Evolutionary conservation across 1,140 invertebrate species (phyloP), one percentile per base, ranked within the genome.

Genomic region (Elymnias hypermnestra): DNA sequence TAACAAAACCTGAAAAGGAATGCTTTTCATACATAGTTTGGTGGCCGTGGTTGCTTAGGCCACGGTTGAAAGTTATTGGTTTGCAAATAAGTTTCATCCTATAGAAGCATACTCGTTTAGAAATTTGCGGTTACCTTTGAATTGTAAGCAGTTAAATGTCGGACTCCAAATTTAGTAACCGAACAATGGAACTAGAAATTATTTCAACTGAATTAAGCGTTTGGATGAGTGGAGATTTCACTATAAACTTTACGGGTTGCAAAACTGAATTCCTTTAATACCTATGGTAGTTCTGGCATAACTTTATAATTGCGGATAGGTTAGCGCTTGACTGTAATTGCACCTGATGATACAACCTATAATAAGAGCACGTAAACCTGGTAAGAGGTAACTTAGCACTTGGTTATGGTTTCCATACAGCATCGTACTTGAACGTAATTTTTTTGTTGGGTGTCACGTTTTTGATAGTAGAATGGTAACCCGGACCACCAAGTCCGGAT

Each of bases 121-220:
- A 79, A 76, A 71, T 83, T 79, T 83, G 78, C 72, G 73, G 75
- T 72, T 79, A 74, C 75, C 75, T 77, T 78, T 79, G 74, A 76
- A 79, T 83, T 76, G 73, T 79, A 79, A 78, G 75, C 69, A 76
- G 69, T 77, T 73, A 72, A 77, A 78, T 72, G 74, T 72, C 71
- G 69, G 67, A 73, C 63, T 74, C 65, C 66, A 75, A 77, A 74
- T 79, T 78, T 74, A 63, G 63, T 65, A 74, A 79, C 70, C 74
- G 72, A 78, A 79, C 75, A 83, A 83, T 83, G 66, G 72, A 75
- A 78, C 74, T 77, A 69, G 57, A 69, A 67, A 79, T 83, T 76
- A 83, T 79, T 79, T 63, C 70, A 79, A 74, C 75, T 66, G 60
- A 79, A 83, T 78, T 74, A 74, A 78, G 62, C 72, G 58, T 78